Base-by-base conservation (phyloP, 2,113 vertebrate genomes). In the Sitta europaea region DNA sequence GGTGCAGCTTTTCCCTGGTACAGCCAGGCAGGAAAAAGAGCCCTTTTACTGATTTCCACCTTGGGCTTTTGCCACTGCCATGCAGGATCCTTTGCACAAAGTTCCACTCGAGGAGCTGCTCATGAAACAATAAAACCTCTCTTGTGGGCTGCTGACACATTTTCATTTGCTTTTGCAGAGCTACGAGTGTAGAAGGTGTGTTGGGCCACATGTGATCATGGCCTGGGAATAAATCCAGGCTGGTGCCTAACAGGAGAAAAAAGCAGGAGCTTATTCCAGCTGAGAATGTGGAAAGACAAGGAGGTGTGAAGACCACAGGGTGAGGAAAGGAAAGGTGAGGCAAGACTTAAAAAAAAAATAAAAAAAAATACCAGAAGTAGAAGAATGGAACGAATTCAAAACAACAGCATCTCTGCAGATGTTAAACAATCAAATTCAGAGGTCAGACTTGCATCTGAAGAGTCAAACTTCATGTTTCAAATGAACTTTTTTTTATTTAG, bases 81-180 rank as follows among this genome's bases (percentile, higher is more conserved):
- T 59, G 55, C 47, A 54, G 35, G 59, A 76, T n/a, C 51, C 43
- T 88, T 61, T 51, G 45, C 68, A 90, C 51, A 86, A 74, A 73
- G 73, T 38, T 86, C 72, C 63, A 33, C 43, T 63, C 16, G 63
- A 93, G 79, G 62, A 95, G 62, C 65, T 71, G 59, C 57, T 85
- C 36, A 2, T 3, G 5, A 31, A 85, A 93, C 73, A 73, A 84
- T 80, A 42, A 88, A 96, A 76, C 59, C 73, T 55, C 55, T 81
- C 80, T 93, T 59, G 47, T 79, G 77, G 53, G 35, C 89, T 76
- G 50, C 68, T 86, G 87, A 80, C 50, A 90, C 47, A 8, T 84
- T 95, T 91, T 90, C 47, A 47, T 94, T 94, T 81, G 73, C 65
- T 79, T 88, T 90, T 93, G 78, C 75, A 82, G 57, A 91, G 19